Percentiles rank a stretch among this genome's conserved stretches.
phyloP scores from a whole-genome alignment of 2,888 invertebrate genomes.

The Thecophora atra region DNA sequence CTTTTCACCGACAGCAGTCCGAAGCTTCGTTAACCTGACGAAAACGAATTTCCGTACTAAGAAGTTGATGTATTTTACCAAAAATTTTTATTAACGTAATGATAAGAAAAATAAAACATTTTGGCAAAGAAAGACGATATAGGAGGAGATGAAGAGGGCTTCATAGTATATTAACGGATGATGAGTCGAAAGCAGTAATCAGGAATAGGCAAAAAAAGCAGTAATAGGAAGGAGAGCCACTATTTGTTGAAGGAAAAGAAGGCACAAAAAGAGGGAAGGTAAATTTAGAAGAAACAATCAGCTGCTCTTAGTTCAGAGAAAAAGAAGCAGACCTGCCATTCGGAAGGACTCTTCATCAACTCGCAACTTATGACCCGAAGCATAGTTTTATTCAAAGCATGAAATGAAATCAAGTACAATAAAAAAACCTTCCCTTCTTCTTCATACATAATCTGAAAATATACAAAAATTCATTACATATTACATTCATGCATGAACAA shows the following conservation, averaged over 20 bases:
- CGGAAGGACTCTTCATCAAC: conserved; percentile 16
- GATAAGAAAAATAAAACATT: conserved; percentile 37
- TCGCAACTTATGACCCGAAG: not conserved
- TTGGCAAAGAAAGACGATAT: not conserved
- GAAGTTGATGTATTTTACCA: not conserved
- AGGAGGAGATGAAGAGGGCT: not conserved
- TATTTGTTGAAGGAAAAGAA: not conserved
- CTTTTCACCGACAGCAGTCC: not conserved
- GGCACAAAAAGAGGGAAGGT: not conserved
- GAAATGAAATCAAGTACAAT: not conserved
- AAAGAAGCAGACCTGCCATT: conserved; percentile 19
- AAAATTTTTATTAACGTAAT: conserved; percentile 9
- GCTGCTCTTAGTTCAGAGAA: not conserved
- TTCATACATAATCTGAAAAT: not conserved
- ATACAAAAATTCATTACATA: no score
- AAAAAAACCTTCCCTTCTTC: not conserved
- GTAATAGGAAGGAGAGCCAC: not conserved
- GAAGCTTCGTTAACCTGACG: not conserved
- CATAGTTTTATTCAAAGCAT: not conserved
- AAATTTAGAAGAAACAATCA: not conserved
- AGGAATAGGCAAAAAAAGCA: not conserved
- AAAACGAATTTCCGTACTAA: not conserved
- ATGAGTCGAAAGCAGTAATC: conserved; percentile 1
- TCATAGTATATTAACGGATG: not conserved
- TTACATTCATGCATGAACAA: no score